phyloP scores from a whole-genome alignment of 2,113 vertebrate genomes.

The Panthera uncia region DNA sequence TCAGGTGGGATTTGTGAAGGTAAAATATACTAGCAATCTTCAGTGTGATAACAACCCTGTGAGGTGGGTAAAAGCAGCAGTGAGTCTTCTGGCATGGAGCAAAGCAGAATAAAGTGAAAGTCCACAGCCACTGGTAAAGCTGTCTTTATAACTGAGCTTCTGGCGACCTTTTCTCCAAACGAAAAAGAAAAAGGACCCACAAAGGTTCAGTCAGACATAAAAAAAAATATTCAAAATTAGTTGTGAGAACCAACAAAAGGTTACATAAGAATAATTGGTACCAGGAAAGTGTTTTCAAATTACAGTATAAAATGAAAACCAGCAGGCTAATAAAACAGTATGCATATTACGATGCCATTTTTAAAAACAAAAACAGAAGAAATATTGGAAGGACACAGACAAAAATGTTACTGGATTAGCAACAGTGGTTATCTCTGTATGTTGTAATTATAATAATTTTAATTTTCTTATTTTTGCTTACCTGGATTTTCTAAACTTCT shows the following conservation, averaged over 20 bases:
- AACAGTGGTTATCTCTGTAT: background rate
- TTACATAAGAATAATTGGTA: background rate
- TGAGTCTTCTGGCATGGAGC: background rate
- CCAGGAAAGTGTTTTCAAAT: slow-evolving; percentile 51
- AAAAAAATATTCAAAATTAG: slow-evolving; percentile 22
- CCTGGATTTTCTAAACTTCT: slow-evolving; percentile 36
- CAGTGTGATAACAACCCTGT: background rate
- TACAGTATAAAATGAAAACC: background rate
- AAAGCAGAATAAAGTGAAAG: background rate
- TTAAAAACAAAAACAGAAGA: background rate
- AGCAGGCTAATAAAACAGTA: background rate
- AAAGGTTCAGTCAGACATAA: slow-evolving; percentile 23
- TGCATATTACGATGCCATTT: background rate
- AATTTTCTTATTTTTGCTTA: slow-evolving; percentile 38
- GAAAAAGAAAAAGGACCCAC: background rate
- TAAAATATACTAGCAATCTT: background rate
- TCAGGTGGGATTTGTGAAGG: background rate
- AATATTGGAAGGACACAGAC: background rate
- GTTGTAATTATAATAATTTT: background rate
- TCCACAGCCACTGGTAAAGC: background rate
- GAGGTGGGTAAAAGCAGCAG: background rate
- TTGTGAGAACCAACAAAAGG: background rate
- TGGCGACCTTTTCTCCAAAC: background rate
- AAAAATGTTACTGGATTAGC: slow-evolving; percentile 9
- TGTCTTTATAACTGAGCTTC: background rate